phyloP scores from a whole-genome alignment of 2,888 invertebrate species.

The Biston stratarius region DNA sequence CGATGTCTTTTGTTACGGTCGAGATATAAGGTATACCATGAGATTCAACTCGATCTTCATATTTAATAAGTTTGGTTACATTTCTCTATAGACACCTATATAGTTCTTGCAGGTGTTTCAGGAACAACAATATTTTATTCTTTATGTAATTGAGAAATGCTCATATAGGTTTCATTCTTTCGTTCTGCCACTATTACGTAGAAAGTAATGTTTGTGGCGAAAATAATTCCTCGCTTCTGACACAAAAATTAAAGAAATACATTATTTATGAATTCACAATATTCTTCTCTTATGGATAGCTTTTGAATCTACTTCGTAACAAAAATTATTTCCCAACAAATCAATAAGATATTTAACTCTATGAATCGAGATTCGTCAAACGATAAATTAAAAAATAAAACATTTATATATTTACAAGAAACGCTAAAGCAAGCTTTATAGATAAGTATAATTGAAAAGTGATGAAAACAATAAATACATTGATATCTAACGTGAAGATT shows the following conservation, averaged over 20 bases:
- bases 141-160: too few relatives aligned
- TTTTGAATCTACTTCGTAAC: too few relatives aligned
- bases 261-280: too few relatives aligned
- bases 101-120: not conserved
- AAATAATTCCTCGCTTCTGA: too few relatives aligned
- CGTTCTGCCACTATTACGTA: too few relatives aligned
- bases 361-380: too few relatives aligned
- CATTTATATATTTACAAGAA: not conserved
- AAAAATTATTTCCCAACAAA: too few relatives aligned
- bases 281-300: too few relatives aligned
- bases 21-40: not conserved
- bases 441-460: not conserved
- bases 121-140: not conserved
- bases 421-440: not conserved
- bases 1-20: constrained; percentile 6
- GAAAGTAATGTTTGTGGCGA: too few relatives aligned
- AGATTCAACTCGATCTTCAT: constrained; percentile 4
- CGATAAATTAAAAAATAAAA: not conserved
- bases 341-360: too few relatives aligned
- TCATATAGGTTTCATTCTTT: too few relatives aligned
- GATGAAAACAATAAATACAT: not conserved
- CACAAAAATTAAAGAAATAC: too few relatives aligned
- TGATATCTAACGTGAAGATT: constrained; percentile 9
- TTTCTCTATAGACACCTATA: not conserved
- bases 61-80: not conserved